A percentile compares a stretch with the other conserved stretches of the same genome.
Conservation (phyloP, 2,797 vertebrate species). For the Platalea minor region DNA sequence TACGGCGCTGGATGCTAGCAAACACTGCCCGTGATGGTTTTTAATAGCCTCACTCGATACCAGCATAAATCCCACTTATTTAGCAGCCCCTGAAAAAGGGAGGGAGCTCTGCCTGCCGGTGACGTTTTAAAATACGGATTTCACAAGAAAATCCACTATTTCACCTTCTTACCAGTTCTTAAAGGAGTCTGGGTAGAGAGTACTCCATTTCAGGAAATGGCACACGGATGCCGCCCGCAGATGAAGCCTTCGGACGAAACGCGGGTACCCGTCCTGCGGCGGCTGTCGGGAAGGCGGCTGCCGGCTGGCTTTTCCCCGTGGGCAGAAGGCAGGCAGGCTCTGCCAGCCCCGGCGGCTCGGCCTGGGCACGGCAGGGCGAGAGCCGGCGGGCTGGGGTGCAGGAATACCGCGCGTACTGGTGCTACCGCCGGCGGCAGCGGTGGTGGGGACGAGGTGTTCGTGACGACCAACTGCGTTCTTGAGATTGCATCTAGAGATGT, state of each 20-base stretch:
- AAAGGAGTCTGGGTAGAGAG: background rate
- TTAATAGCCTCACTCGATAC: background rate
- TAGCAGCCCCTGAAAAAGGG: background rate
- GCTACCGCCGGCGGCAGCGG: background rate
- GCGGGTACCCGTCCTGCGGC: rapidly evolving
- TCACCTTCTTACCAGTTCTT: background rate
- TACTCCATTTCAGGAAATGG: background rate
- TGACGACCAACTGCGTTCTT: background rate
- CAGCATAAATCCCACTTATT: background rate
- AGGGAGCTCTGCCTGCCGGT: background rate
- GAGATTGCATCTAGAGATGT: constrained; percentile 12
- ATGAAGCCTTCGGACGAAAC: background rate
- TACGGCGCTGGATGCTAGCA: background rate
- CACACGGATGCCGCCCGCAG: background rate
- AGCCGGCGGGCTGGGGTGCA: background rate
- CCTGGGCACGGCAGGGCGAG: rapidly evolving
- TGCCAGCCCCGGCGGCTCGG: background rate
- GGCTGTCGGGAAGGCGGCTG: rapidly evolving
- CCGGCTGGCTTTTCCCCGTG: rapidly evolving
- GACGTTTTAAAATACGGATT: background rate
- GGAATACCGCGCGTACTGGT: background rate
- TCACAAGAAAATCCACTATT: background rate
- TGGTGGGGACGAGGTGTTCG: background rate
- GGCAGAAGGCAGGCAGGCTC: background rate
- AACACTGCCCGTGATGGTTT: rapidly evolving